These are phyloP conservation scores for Morus bassanus DNA, from an alignment of 2,797 vertebrate species.

Conservation along the genomic window DNA sequence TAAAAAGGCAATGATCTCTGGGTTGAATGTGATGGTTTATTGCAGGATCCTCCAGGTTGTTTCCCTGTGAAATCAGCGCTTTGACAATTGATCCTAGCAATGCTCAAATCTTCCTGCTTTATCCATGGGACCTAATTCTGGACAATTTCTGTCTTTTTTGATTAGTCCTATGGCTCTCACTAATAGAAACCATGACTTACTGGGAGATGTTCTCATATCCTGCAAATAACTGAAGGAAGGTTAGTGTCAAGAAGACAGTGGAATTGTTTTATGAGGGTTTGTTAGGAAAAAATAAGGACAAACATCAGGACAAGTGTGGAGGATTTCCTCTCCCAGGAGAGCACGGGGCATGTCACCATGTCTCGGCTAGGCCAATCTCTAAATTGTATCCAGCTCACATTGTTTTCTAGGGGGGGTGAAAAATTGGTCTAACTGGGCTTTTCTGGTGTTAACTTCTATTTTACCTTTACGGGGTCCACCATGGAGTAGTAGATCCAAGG, in stretches of 20 bases:
- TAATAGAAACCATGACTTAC: not conserved
- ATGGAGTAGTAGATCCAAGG: slow-evolving; percentile 79
- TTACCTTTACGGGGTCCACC: slow-evolving; percentile 78
- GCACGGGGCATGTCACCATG: not conserved
- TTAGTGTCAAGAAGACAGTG: not conserved
- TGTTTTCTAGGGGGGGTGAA: not conserved
- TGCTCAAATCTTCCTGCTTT: not conserved
- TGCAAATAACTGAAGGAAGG: not conserved
- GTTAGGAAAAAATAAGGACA: not conserved
- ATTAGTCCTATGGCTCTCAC: not conserved
- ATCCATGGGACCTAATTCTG: not conserved
- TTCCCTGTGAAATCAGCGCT: not conserved
- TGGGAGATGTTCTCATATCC: not conserved
- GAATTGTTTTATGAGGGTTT: not conserved
- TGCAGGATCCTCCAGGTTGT: not conserved
- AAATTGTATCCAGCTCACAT: not conserved
- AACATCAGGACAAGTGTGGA: not conserved
- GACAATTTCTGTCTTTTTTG: not conserved
- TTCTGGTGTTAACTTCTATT: not conserved
- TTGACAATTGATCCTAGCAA: not conserved
- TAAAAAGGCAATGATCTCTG: not conserved
- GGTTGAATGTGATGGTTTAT: not conserved
- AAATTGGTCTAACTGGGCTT: not conserved
- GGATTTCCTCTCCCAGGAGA: not conserved
- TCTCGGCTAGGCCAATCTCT: not conserved